phyloP scores from a whole-genome alignment of 2,888 invertebrate species.

The Linyphia triangularis region DNA sequence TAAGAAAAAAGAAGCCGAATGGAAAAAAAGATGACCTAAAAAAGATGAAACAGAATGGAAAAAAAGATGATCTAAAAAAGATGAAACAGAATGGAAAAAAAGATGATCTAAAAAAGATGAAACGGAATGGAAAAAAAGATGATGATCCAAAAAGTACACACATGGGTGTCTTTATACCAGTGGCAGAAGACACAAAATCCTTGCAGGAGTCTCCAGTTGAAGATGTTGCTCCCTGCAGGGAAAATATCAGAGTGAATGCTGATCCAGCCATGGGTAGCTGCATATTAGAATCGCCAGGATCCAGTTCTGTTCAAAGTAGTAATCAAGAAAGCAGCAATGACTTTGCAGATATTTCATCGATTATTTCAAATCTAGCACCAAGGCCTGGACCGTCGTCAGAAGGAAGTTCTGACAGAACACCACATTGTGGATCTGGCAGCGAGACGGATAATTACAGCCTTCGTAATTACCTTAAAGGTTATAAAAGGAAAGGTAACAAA shows the following conservation, averaged over 20 bases:
- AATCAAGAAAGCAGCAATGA: constrained; percentile 21
- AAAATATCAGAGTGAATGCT: not conserved
- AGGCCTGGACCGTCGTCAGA: constrained; percentile 6
- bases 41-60: no score
- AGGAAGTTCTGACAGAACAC: not conserved
- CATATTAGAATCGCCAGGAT: not conserved
- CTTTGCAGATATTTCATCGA: constrained; percentile 38
- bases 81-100: no score
- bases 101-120: no score
- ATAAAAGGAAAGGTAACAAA: not conserved
- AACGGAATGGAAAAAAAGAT: not conserved
- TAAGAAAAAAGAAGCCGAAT: no score
- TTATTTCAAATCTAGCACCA: constrained; percentile 21
- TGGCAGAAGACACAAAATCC: not conserved
- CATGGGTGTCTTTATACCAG: not conserved
- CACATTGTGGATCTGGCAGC: not conserved
- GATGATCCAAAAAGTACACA: not conserved
- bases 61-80: no score
- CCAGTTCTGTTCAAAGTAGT: not conserved
- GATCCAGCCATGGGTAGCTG: not conserved
- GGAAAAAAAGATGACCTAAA: no score
- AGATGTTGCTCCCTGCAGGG: not conserved
- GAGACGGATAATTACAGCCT: not conserved
- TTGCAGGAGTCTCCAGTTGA: not conserved
- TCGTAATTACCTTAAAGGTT: not conserved